These are phyloP conservation scores for Phalacrocorax aristotelis DNA, from an alignment of 2,113 vertebrate species.

Conservation along the genomic window DNA sequence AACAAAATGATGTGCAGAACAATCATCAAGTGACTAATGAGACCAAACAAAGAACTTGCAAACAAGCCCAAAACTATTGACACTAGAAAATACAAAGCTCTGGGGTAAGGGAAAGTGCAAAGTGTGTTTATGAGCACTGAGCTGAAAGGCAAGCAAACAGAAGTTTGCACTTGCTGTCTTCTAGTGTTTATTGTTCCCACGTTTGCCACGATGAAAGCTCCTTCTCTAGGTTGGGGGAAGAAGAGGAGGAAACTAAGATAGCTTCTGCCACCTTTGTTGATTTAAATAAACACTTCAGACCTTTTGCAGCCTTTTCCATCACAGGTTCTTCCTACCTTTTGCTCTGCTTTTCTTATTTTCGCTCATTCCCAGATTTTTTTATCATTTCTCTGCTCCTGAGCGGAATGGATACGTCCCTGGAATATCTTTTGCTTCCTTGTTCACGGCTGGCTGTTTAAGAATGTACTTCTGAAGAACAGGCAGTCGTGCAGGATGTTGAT, in stretches of 20 bases:
- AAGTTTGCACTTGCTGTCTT: background rate
- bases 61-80: conserved; percentile 14
- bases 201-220: background rate
- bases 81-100: background rate
- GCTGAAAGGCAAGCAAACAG: background rate
- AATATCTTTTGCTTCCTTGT: background rate
- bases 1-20: background rate
- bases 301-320: background rate
- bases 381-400: background rate
- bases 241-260: background rate
- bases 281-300: background rate
- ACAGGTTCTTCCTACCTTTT: background rate
- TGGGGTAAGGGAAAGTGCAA: conserved; percentile 36
- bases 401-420: fast-evolving
- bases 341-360: background rate
- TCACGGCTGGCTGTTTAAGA: background rate
- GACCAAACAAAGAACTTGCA: conserved; percentile 27
- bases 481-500: background rate
- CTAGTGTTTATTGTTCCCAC: background rate
- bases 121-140: background rate
- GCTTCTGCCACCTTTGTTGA: background rate
- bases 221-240: background rate
- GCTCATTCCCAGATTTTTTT: fast-evolving
- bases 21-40: conserved; percentile 19
- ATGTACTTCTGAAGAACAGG: fast-evolving